Evolutionary conservation across 2,888 invertebrate species (phyloP).

Genomic region (Meandrusa payeni): DNA sequence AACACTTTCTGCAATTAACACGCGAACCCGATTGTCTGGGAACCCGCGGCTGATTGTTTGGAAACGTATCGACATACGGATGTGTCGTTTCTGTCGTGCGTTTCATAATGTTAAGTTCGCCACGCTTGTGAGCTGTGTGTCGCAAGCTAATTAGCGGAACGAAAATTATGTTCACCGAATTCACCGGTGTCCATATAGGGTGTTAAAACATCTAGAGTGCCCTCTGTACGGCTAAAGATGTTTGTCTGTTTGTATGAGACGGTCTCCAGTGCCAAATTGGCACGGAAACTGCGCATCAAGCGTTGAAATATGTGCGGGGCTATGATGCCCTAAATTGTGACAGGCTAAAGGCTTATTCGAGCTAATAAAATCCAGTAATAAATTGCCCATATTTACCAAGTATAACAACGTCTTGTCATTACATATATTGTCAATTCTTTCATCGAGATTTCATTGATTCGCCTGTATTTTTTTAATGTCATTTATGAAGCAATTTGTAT

Average conservation of each 20-base stretch:
- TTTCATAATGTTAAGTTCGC: slow-evolving; percentile 31
- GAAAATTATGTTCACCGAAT: slow-evolving; percentile 28
- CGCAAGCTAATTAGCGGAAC: slow-evolving; percentile 36
- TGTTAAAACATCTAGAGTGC: slow-evolving; percentile 14
- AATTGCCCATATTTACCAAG: too few relatives aligned
- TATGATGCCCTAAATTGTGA: slow-evolving; percentile 4
- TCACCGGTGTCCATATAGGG: slow-evolving; percentile 18
- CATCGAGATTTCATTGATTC: too few relatives aligned
- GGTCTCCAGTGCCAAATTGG: slow-evolving; percentile 17
- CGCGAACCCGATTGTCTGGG: slow-evolving; percentile 40
- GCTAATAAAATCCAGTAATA: too few relatives aligned
- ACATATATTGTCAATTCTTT: too few relatives aligned
- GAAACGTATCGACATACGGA: slow-evolving; percentile 35
- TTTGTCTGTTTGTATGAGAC: slow-evolving; percentile 15
- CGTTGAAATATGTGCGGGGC: slow-evolving; percentile 4
- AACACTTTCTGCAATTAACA: slow-evolving; percentile 45
- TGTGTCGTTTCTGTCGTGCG: slow-evolving; percentile 25
- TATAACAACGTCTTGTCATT: too few relatives aligned
- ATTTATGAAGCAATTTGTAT: too few relatives aligned
- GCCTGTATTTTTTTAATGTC: too few relatives aligned
- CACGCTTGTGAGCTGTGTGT: slow-evolving; percentile 37
- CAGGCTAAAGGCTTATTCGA: slow-evolving; percentile 2
- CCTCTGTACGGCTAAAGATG: slow-evolving; percentile 8
- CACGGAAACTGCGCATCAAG: slow-evolving; percentile 6
- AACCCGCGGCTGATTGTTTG: slow-evolving; percentile 41